Evolutionary conservation across 2,797 vertebrate species (phyloP).

Genomic region (Percopsis omiscomaycus): DNA sequence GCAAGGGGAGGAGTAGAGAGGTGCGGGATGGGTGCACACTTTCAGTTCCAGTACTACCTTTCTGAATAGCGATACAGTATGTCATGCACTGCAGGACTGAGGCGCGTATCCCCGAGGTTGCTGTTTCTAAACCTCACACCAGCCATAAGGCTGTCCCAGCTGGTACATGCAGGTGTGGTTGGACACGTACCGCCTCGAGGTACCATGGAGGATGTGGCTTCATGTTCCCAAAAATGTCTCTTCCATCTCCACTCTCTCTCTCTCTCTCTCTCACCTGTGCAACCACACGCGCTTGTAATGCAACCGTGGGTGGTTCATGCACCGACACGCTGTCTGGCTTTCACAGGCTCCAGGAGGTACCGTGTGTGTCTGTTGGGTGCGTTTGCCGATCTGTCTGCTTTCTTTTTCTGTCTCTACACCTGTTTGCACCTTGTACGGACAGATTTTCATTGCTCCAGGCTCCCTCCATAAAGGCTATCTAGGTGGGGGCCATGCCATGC

Average conservation of each 20-base stretch:
- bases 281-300: constrained; percentile 55
- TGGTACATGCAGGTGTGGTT: neutral
- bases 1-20: too few relatives aligned
- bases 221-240: constrained; percentile 58
- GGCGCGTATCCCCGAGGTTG: too few relatives aligned
- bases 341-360: constrained; percentile 17
- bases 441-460: too few relatives aligned
- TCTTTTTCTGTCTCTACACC: constrained; percentile 17
- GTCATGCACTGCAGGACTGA: too few relatives aligned
- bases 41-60: too few relatives aligned
- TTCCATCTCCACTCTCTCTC: constrained; percentile 21
- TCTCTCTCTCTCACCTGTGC: constrained; percentile 43
- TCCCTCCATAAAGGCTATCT: too few relatives aligned
- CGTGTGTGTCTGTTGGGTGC: constrained; percentile 33
- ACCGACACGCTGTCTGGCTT: constrained; percentile 47
- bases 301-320: constrained; percentile 58
- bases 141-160: too few relatives aligned
- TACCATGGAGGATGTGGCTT: constrained; percentile 50
- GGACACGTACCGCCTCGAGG: constrained; percentile 38
- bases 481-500: too few relatives aligned
- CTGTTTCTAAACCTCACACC: too few relatives aligned
- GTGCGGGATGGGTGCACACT: too few relatives aligned
- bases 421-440: neutral
- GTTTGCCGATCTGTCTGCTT: constrained; percentile 6
- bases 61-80: too few relatives aligned